Base-by-base conservation (phyloP, 2,888 invertebrate genomes). In the Drosophila rubida region DNA sequence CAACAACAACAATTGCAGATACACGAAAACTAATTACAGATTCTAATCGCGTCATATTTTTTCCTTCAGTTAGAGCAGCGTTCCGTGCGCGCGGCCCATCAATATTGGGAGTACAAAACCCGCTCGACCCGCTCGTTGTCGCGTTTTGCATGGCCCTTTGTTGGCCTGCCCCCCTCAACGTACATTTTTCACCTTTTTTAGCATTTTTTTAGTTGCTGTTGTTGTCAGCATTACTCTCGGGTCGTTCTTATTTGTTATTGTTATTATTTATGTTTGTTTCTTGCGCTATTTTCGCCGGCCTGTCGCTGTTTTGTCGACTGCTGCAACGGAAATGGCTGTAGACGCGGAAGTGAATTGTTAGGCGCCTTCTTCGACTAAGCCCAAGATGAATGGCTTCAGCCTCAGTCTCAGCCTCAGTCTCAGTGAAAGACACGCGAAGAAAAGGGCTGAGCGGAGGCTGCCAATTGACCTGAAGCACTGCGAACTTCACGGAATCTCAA, bases 31-130 rank as follows among this genome's bases (percentile, higher is more conserved):
- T 90, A 89, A 89, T 89, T 89, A 88, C 78, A 88, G 88, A 89
- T 89, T 90, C 89, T 89, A 89, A 89, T 89, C 89, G 87, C 89
- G 90, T 90, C 89, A 85, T 83, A 88, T 85, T 74, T 80, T 83
- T 78, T 62, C 48, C 42, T 61, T 55, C 61, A 73, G 68, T 75
- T 61, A 13, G 60, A 23, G 32, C 60, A 59, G 73, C 76, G 65
- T 87, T 86, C 77, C 88, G 90, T 89, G 88, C 67, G 78, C 80
- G 75, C 69, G 71, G 60, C 77, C 89, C 85, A 89, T 90, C 90
- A 89, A 88, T 88, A 87, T 87, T 78, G 68, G 66, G 44, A 23
- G 37, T 16, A 39, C 57, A 32, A 11, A 3, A 46, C 37, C 25
- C 41, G 30, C 37, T 19, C 41, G 30, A n/a, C 14, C 16, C 9